Percentiles rank a stretch among this genome's conserved stretches.
These are phyloP conservation scores for Hesperophylax magnus DNA, from an alignment of 1,140 invertebrate genomes.

Conservation along the genomic window DNA sequence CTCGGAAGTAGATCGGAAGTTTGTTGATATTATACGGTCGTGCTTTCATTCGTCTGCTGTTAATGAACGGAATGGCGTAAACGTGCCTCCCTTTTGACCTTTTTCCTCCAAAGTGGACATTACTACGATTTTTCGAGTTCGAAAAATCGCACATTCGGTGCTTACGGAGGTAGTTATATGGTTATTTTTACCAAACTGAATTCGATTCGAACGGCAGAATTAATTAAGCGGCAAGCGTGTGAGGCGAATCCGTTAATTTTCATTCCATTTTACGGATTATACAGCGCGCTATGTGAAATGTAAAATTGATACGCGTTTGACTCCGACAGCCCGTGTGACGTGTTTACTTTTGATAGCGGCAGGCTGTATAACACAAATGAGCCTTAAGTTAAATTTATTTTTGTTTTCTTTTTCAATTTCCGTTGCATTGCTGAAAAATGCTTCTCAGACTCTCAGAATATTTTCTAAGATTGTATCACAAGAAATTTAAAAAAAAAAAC, in stretches of 20 bases:
- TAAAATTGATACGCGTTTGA: too few species aligned
- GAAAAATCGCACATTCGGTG: not conserved
- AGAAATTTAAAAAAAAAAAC: too few species aligned
- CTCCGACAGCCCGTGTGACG: too few species aligned
- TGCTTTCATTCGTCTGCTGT: slow-evolving; percentile 18
- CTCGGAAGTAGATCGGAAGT: not conserved
- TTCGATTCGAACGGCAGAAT: not conserved
- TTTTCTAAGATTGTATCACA: too few species aligned
- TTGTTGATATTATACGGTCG: slow-evolving; percentile 8
- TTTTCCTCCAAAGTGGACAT: slow-evolving; percentile 9
- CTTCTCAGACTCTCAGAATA: too few species aligned
- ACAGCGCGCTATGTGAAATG: too few species aligned
- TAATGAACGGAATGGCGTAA: slow-evolving; percentile 9
- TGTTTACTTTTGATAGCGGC: too few species aligned
- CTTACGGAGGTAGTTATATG: not conserved
- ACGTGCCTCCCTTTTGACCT: not conserved
- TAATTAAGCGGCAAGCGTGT: not conserved
- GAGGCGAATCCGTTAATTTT: not conserved
- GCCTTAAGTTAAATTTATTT: too few species aligned
- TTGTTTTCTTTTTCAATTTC: too few species aligned
- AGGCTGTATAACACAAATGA: too few species aligned
- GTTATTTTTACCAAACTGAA: slow-evolving; percentile 13
- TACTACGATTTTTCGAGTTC: not conserved
- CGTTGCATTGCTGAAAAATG: too few species aligned
- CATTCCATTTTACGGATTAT: not conserved